These are phyloP conservation scores for Ophiodon elongatus DNA, from an alignment of 2,113 vertebrate species.

Conservation along the genomic window DNA sequence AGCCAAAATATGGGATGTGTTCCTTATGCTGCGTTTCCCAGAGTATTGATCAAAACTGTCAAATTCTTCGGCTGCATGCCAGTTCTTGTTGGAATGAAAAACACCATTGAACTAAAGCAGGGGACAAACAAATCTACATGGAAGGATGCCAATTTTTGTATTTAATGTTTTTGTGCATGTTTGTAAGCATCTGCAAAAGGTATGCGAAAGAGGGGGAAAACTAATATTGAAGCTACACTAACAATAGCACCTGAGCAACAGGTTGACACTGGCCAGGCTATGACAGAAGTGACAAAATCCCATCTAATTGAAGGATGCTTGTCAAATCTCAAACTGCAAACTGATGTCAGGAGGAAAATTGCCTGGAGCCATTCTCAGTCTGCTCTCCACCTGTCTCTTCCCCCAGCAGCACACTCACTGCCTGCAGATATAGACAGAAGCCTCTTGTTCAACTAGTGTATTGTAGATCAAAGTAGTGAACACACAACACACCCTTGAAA, in stretches of 20 bases:
- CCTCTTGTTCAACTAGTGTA: constrained; percentile 29
- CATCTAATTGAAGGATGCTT: constrained; percentile 63
- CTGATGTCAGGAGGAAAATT: constrained; percentile 60
- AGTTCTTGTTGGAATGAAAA: constrained; percentile 31
- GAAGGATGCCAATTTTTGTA: not conserved
- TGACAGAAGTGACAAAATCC: constrained; percentile 59
- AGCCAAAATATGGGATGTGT: constrained; percentile 41
- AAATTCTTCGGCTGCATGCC: constrained; percentile 34
- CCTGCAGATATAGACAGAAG: constrained; percentile 25
- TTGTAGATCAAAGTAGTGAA: constrained; percentile 41
- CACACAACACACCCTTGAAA: constrained; percentile 22
- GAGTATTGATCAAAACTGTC: constrained; percentile 60
- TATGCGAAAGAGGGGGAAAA: not conserved
- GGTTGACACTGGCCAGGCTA: constrained; percentile 43
- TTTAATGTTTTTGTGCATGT: constrained; percentile 5
- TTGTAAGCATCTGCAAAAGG: not conserved
- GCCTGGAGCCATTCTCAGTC: constrained; percentile 25
- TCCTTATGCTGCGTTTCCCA: constrained; percentile 45
- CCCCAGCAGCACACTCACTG: constrained; percentile 31
- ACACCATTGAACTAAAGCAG: not conserved
- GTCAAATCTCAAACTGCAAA: constrained; percentile 60
- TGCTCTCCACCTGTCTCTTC: constrained; percentile 25
- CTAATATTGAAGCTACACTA: not conserved
- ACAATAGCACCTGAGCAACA: constrained; percentile 12
- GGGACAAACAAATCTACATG: not conserved